phyloP scores from a whole-genome alignment of 2,797 vertebrate genomes.

The Valencia hispanica region DNA sequence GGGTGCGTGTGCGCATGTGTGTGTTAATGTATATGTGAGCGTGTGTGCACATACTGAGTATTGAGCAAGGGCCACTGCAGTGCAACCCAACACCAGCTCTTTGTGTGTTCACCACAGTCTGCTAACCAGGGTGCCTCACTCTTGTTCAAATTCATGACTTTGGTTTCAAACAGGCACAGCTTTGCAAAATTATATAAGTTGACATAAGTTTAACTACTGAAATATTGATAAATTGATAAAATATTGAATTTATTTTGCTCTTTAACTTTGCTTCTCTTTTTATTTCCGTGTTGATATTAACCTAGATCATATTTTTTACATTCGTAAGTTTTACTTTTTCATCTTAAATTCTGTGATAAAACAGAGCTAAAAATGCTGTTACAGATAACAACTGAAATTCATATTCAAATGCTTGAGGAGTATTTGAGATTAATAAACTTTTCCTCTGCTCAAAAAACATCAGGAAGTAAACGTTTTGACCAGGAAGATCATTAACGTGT shows the following conservation, averaged over 20 bases:
- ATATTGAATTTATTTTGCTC: slow-evolving; percentile 8
- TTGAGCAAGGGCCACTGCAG: slow-evolving; percentile 71
- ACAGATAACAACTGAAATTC: slow-evolving; percentile 49
- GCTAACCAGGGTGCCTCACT: slow-evolving; percentile 37
- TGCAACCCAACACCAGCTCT: slow-evolving; percentile 78
- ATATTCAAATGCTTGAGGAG: slow-evolving; percentile 64
- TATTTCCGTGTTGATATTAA: background rate
- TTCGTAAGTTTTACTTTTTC: background rate
- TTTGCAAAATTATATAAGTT: background rate
- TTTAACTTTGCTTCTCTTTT: slow-evolving; percentile 3
- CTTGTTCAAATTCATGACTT: slow-evolving; percentile 31
- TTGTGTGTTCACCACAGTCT: slow-evolving; percentile 63
- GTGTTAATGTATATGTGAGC: too few species aligned
- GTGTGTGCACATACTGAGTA: slow-evolving; percentile 47
- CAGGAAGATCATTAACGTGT: too few species aligned
- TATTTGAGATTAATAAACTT: background rate
- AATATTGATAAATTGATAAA: background rate
- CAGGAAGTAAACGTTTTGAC: background rate
- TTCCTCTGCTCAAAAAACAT: background rate
- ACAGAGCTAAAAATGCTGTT: background rate
- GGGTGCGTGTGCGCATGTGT: slow-evolving; percentile 9
- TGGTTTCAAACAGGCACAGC: slow-evolving; percentile 2
- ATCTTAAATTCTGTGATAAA: background rate
- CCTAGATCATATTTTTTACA: background rate
- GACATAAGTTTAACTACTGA: slow-evolving; percentile 4